Evolutionary conservation across 2,888 invertebrate species (phyloP).

Genomic region (Aricia artaxerxes): DNA sequence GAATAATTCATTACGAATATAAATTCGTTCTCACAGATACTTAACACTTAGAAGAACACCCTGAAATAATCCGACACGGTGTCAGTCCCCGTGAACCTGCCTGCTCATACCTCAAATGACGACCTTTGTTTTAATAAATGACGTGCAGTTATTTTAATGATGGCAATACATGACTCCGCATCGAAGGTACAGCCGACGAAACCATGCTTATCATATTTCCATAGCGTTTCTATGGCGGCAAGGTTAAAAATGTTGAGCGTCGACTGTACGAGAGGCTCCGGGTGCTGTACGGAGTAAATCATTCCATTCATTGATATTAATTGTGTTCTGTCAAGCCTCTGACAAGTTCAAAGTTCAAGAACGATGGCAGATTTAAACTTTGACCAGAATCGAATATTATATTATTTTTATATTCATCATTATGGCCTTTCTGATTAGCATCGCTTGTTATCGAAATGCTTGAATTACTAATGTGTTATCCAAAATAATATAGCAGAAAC

Average conservation of each 20-base stretch:
- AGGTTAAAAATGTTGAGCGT: background rate
- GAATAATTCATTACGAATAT: background rate
- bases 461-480: background rate
- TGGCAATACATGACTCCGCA: background rate
- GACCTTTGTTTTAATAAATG: slow-evolving; percentile 16
- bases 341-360: slow-evolving; percentile 28
- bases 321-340: slow-evolving; percentile 5
- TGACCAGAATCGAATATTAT: background rate
- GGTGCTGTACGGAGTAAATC: slow-evolving; percentile 5
- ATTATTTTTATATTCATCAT: background rate
- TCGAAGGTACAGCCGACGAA: background rate
- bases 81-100: background rate
- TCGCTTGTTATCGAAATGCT: background rate
- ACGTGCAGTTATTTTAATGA: background rate
- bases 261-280: background rate
- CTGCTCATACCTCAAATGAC: background rate
- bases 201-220: background rate
- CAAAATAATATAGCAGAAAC: background rate
- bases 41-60: background rate
- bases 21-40: background rate
- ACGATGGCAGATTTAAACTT: background rate
- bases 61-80: background rate
- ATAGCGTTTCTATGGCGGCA: background rate
- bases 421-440: background rate
- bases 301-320: slow-evolving; percentile 25